phyloP scores from a whole-genome alignment of 2,113 vertebrate species.

The Prunella himalayana region DNA sequence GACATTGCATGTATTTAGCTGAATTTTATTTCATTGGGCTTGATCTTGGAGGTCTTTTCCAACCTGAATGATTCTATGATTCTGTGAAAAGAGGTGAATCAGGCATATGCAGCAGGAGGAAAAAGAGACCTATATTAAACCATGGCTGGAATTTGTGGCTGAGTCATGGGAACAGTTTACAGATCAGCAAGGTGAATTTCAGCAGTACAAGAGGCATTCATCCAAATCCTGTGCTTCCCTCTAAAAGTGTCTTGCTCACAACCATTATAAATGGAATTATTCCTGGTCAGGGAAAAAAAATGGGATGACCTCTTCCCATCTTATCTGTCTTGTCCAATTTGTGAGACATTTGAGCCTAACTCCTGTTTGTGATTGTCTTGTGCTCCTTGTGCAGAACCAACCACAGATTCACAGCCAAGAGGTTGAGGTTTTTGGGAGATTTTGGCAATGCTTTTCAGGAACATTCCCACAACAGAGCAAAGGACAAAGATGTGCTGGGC shows the following conservation, averaged over 20 bases:
- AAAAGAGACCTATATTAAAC: neutral
- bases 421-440: neutral
- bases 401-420: neutral
- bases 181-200: neutral
- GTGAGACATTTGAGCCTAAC: neutral
- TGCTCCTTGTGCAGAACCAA: neutral
- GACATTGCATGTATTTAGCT: neutral
- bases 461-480: rapidly evolving
- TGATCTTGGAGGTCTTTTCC: neutral
- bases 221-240: neutral
- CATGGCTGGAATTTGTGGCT: neutral
- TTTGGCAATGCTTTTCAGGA: neutral
- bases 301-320: neutral
- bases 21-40: neutral
- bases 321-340: neutral
- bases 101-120: neutral
- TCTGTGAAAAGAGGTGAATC: neutral
- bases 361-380: neutral
- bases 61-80: neutral
- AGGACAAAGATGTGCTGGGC: neutral
- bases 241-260: neutral
- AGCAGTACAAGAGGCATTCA: neutral
- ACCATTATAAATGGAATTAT: neutral
- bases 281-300: neutral
- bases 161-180: neutral